phyloP scores from a whole-genome alignment of 1,140 invertebrate species.

The Lethrus apterus region DNA sequence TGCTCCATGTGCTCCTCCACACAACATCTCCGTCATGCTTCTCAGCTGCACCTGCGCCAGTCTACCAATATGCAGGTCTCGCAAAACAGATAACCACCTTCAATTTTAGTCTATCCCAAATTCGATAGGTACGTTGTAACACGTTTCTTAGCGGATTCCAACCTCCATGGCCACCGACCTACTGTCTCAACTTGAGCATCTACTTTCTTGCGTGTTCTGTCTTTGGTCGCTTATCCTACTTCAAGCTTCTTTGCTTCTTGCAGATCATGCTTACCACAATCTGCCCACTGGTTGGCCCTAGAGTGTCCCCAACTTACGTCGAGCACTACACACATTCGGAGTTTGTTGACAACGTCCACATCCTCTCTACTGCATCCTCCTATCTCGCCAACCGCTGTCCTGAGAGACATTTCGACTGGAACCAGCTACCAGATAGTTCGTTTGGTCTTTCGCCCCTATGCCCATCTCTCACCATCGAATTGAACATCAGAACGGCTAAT shows the following conservation, averaged over 20 bases:
- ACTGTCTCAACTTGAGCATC: constrained; percentile 79
- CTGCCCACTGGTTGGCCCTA: constrained; percentile 78
- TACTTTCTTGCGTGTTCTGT: constrained; percentile 68
- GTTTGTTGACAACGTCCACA: too few species aligned
- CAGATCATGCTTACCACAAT: constrained; percentile 90
- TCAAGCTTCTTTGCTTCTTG: constrained; percentile 78
- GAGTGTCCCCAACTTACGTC: constrained; percentile 74
- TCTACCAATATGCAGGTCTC: constrained; percentile 64
- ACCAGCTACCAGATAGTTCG: constrained; percentile 85
- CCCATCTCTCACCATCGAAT: constrained; percentile 82
- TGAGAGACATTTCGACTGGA: constrained; percentile 86
- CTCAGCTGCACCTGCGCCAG: constrained; percentile 64
- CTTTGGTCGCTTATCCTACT: constrained; percentile 63
- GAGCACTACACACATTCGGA: too few species aligned
- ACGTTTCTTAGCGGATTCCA: constrained; percentile 83
- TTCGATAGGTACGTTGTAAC: constrained; percentile 84
- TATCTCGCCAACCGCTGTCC: constrained; percentile 61
- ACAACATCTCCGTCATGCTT: constrained; percentile 66
- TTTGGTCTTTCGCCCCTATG: constrained; percentile 90
- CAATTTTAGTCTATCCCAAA: constrained; percentile 84
- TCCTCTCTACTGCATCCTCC: constrained; percentile 69
- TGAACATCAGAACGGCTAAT: constrained; percentile 83
- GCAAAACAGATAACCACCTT: constrained; percentile 69
- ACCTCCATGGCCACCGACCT: constrained; percentile 71
- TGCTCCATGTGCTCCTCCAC: constrained; percentile 72